These are phyloP conservation scores for Caenorhabditis becei DNA, from an alignment of 2,888 invertebrate genomes.

Conservation along the genomic window DNA sequence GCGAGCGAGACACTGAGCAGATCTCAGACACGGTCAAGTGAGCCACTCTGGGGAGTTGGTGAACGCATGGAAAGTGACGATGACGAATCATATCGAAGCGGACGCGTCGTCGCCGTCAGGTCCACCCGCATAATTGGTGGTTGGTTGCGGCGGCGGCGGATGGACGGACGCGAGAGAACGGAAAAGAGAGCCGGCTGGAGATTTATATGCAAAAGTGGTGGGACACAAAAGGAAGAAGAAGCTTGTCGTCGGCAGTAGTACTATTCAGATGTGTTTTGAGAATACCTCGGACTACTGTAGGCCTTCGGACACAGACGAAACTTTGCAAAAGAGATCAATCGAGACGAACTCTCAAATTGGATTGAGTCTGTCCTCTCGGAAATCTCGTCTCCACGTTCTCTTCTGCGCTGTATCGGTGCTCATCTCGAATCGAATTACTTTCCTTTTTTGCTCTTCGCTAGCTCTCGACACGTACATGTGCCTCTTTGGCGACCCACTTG, in stretches of 20 bases:
- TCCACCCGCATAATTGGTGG: constrained; percentile 3
- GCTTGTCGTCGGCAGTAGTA: constrained; percentile 1
- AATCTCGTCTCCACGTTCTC: not conserved
- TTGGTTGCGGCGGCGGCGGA: not conserved
- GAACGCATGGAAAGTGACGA: constrained; percentile 15
- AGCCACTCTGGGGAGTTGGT: constrained; percentile 3
- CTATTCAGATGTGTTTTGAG: too few species aligned
- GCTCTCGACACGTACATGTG: not conserved
- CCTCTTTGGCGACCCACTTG: constrained; percentile 6
- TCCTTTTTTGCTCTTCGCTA: constrained; percentile 3
- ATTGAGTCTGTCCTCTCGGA: not conserved
- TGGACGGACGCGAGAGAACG: not conserved
- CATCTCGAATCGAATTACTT: constrained; percentile 35
- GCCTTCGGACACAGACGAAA: not conserved
- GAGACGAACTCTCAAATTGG: not conserved
- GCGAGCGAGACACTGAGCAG: not conserved
- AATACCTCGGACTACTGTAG: too few species aligned
- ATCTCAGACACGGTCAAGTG: constrained; percentile 19
- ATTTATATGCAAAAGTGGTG: constrained; percentile 1
- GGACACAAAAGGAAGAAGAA: not conserved
- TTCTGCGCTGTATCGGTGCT: not conserved
- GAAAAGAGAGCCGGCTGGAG: constrained; percentile 1
- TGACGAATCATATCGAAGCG: constrained; percentile 11
- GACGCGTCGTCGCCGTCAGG: not conserved
- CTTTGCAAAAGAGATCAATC: not conserved